Evolutionary conservation across 2,113 vertebrate species (phyloP), one percentile per base, ranked within the genome.

Genomic region (Sebastes schlegelii): DNA sequence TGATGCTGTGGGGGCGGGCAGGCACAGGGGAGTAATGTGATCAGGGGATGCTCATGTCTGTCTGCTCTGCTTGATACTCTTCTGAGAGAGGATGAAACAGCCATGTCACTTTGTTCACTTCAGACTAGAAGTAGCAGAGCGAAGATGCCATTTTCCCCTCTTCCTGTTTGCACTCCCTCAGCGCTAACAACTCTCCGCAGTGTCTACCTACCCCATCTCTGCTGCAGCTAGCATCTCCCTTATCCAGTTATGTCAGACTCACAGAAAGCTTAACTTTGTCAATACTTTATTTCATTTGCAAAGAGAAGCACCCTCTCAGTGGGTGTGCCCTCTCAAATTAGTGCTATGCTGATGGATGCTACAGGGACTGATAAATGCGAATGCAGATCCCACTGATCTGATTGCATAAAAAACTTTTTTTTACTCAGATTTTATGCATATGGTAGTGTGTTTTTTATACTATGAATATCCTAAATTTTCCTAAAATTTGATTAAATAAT

Each of bases 1-100:
- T 93, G 91, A 89, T 87, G 82, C 80, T 43, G 74, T 43, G 52
- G 66, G 73, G 86, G 84, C 19, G 3, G 67, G 75, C 82, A 65
- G 73, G 55, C 77, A 55, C 46, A 48, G 74, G 72, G 61, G 80
- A 72, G 85, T 91, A 92, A 94, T 93, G 90, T 91, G 89, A 94
- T 92, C 86, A 91, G 88, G 49, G 68, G 85, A 61, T 43, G 74
- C 77, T 79, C 67, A 79, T 82, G 86, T 82, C 75, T 67, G 65
- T 69, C 85, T 85, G 75, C 65, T 77, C 63, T 66, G 82, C 82
- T 34, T 82, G 21, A 77, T 86, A 51, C 45, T 62, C 67, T 76
- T 88, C 71, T 26, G n/a, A 26, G 19, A 45, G 65, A 54, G 34
- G 60, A 67, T 51, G 58, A 83, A 67, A 79, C 83, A 62, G 60